These are phyloP conservation scores for Drosophila guanche DNA, from an alignment of 1,140 invertebrate genomes.

Conservation along the genomic window DNA sequence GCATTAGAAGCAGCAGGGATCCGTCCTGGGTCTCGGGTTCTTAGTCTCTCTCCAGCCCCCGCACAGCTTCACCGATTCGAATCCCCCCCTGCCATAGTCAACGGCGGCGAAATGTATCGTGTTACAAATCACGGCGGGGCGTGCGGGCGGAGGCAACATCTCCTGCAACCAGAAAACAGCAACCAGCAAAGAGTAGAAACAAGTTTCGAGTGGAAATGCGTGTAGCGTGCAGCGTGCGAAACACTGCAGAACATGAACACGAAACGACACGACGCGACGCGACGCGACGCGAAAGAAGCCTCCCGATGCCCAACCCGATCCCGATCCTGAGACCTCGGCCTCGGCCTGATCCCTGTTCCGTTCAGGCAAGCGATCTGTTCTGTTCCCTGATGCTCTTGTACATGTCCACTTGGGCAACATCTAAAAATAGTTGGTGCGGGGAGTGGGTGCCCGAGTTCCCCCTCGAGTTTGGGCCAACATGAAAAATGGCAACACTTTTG, in stretches of 20 bases:
- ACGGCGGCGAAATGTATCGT: constrained; percentile 77
- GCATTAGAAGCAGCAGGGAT: constrained; percentile 65
- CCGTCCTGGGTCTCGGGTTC: constrained; percentile 2
- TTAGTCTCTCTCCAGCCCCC: neutral
- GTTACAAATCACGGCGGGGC: constrained; percentile 76
- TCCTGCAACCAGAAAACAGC: constrained; percentile 5
- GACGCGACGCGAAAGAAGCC: constrained; percentile 27
- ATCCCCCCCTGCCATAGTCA: constrained; percentile 35
- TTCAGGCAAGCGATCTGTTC: constrained; percentile 5
- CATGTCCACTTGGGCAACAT: constrained; percentile 47
- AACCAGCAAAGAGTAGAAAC: constrained; percentile 43
- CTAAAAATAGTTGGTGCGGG: constrained; percentile 69
- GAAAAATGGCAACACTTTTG: constrained; percentile 82
- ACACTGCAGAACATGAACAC: constrained; percentile 77
- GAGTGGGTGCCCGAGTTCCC: neutral
- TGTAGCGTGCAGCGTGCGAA: constrained; percentile 81
- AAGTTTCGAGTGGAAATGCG: constrained; percentile 82
- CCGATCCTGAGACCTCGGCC: constrained; percentile 34
- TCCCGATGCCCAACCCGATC: constrained; percentile 41
- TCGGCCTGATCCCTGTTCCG: constrained; percentile 9
- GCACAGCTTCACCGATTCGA: constrained; percentile 18
- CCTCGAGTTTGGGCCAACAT: constrained; percentile 47
- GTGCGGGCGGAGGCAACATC: constrained; percentile 38
- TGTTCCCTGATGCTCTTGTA: constrained; percentile 50
- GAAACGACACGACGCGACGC: constrained; percentile 40